Evolutionary conservation across 2,888 invertebrate species (phyloP), one percentile per base, ranked within the genome.

Genomic region (Tipula helvola): DNA sequence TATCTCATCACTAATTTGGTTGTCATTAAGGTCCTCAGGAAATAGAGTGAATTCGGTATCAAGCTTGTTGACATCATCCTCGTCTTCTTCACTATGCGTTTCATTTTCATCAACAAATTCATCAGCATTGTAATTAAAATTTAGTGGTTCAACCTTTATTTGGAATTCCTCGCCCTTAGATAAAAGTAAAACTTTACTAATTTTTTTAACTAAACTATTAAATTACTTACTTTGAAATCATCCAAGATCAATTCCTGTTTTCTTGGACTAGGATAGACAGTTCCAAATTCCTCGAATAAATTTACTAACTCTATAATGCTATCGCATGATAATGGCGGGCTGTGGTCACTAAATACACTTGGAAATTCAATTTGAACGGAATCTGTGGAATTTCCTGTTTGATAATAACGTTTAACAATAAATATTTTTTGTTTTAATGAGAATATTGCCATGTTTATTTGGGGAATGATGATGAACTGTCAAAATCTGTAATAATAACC

Each of bases 391-490:
- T 85, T 85, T 41, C 85, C 85, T 41, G 18, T 42, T 28, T 85
- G 85, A 85, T 85, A 85, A 44, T 16, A 85, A 12, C 42, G 39
- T 85, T 85, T 85, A 41, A 85, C 85, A 85, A 85, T 85, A 42
- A 85, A 85, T 85, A 85, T 85, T 42, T 85, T 85, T 42, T 85
- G 85, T 85, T 85, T 85, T 85, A 85, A 85, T 85, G 85, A 85
- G 18, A 41, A 85, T 41, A 84, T 39, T 41, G 84, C 84, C 84
- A 84, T 84, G 84, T 84, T 84, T 84, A 36, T 83, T 39, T 39
- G 71, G 10, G 71, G 28, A 52, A 71, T 71, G 28, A 10, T 10
- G 0, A n/a, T 71, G 71, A 71, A 71, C 71, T 71, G 71, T 71
- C 71, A 71, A 71, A 18, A 71, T 28, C 28, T 71, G 71, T 18